Evolutionary conservation across 2,888 invertebrate species (phyloP).

Genomic region (Gymnocheta viridis): DNA sequence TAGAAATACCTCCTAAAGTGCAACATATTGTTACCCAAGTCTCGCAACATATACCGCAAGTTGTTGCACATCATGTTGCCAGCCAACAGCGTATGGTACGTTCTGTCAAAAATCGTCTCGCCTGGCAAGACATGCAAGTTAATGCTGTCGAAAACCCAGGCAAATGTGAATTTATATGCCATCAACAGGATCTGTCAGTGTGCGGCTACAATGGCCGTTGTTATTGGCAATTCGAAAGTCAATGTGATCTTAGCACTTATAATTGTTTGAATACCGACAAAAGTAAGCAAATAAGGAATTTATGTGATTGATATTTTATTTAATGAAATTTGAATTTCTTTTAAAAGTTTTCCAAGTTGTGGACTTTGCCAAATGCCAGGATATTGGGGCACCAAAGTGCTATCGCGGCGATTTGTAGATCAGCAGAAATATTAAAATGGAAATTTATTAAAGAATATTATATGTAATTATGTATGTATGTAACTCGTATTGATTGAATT

Average conservation of each 20-base stretch:
- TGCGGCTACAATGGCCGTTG: conserved; percentile 77
- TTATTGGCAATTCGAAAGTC: conserved; percentile 73
- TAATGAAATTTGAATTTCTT: not conserved
- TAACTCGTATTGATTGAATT: no score
- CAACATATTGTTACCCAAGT: conserved; percentile 49
- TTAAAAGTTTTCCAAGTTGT: conserved; percentile 70
- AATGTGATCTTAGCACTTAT: conserved; percentile 75
- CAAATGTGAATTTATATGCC: conserved; percentile 74
- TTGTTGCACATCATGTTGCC: conserved; percentile 61
- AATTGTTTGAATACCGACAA: conserved; percentile 77
- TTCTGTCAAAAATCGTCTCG: not conserved
- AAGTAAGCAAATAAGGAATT: conserved; percentile 10
- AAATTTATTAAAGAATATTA: not conserved
- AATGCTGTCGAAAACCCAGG: not conserved
- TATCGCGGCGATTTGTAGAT: conserved; percentile 37
- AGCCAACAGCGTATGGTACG: conserved; percentile 25
- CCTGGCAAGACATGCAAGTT: not conserved
- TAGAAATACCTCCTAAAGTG: conserved; percentile 19
- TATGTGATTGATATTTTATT: not conserved
- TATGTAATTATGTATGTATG: no score
- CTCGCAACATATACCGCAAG: conserved; percentile 59
- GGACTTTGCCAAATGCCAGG: conserved; percentile 73
- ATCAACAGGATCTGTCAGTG: conserved; percentile 70
- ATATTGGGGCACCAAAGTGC: conserved; percentile 68
- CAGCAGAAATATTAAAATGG: not conserved